These are phyloP conservation scores for Pseudochromis fuscus DNA, from an alignment of 2,797 vertebrate species.

Conservation along the genomic window DNA sequence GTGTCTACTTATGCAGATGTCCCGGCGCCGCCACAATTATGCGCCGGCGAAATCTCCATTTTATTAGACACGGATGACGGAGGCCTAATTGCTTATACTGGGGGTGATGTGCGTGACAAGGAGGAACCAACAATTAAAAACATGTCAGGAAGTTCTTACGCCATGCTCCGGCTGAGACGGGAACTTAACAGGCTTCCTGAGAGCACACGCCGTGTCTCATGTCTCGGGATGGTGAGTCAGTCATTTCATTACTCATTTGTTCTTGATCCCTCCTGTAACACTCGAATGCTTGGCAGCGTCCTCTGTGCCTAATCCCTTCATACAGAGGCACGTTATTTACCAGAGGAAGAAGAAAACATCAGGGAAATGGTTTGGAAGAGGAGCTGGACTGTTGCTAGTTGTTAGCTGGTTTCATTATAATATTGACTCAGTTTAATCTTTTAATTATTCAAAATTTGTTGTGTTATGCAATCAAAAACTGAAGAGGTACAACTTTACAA, in stretches of 20 bases:
- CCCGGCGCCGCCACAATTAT: conserved; percentile 30
- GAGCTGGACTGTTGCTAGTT: conserved; percentile 23
- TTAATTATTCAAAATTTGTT: conserved; percentile 13
- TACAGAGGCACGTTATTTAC: conserved; percentile 50
- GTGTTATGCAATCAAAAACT: too few relatives aligned
- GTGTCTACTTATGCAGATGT: conserved; percentile 42
- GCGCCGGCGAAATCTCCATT: conserved; percentile 45
- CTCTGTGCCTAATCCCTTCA: conserved; percentile 63
- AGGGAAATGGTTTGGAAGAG: conserved; percentile 39
- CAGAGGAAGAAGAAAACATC: conserved; percentile 28
- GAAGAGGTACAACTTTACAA: too few relatives aligned
- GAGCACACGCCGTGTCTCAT: conserved; percentile 39
- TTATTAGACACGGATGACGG: conserved; percentile 71
- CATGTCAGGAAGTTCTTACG: conserved; percentile 63
- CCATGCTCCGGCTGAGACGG: conserved; percentile 51
- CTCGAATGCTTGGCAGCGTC: conserved; percentile 66
- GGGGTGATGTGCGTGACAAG: conserved; percentile 60
- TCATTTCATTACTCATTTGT: conserved; percentile 76
- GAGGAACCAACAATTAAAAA: conserved; percentile 76
- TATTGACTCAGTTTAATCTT: neutral
- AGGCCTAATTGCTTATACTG: conserved; percentile 69
- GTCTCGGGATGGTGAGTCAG: conserved; percentile 68
- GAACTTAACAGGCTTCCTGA: conserved; percentile 41
- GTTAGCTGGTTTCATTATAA: too few relatives aligned
- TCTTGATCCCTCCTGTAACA: conserved; percentile 74